Evolutionary conservation across 1,140 invertebrate species (phyloP).

Genomic region (Mamestra configurata): DNA sequence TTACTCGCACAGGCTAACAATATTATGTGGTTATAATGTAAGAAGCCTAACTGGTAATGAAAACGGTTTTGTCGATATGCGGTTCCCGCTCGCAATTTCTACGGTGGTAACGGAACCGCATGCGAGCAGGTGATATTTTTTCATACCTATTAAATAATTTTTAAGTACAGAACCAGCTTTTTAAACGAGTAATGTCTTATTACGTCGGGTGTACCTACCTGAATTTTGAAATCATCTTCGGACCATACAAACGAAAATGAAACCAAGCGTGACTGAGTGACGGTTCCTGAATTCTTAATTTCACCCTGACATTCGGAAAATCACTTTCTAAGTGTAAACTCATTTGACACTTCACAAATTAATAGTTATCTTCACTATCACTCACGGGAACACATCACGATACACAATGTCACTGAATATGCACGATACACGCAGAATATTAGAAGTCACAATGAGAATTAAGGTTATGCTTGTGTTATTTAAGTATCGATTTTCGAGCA

Average conservation of each 20-base stretch:
- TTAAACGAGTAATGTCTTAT: too few relatives aligned
- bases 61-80: too few relatives aligned
- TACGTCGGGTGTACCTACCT: too few relatives aligned
- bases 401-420: constrained; percentile 13
- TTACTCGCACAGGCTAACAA: too few relatives aligned
- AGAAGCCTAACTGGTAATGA: too few relatives aligned
- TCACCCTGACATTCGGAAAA: constrained; percentile 1
- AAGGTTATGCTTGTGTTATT: constrained; percentile 81
- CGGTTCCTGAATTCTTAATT: constrained; percentile 23
- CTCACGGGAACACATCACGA: background rate
- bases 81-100: too few relatives aligned
- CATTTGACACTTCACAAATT: background rate
- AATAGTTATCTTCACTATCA: background rate
- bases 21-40: too few relatives aligned
- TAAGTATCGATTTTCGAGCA: constrained; percentile 80
- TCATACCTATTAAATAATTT: too few relatives aligned
- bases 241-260: background rate
- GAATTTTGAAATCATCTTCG: too few relatives aligned
- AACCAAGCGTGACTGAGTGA: background rate
- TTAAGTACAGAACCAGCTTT: too few relatives aligned
- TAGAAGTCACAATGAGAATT: constrained; percentile 18
- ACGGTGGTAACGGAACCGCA: too few relatives aligned
- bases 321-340: background rate
- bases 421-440: background rate
- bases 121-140: too few relatives aligned